These are phyloP conservation scores for Macrostomum cliftonense DNA, from an alignment of 2,888 invertebrate genomes.

Conservation along the genomic window DNA sequence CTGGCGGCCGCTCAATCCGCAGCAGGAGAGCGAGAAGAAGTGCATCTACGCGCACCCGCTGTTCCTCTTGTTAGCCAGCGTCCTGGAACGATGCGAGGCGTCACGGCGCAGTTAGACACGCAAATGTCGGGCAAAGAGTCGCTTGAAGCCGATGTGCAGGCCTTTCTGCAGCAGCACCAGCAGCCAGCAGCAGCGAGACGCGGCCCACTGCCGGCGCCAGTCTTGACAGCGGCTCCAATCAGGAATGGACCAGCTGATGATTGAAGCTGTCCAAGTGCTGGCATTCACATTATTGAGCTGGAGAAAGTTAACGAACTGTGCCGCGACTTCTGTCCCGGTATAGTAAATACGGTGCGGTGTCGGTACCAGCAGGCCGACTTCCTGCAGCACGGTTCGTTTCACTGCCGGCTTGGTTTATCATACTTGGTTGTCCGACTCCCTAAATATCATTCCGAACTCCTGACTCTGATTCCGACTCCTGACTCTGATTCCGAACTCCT, in stretches of 20 bases:
- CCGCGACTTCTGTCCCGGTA: slow-evolving; percentile 78
- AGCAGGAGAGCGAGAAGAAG: slow-evolving; percentile 19
- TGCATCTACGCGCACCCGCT: slow-evolving; percentile 29
- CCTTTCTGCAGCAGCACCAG: slow-evolving; percentile 58
- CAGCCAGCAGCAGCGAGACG: slow-evolving; percentile 65
- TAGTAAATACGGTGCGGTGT: slow-evolving; percentile 47
- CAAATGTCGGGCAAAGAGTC: slow-evolving; percentile 19
- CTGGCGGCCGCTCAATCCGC: slow-evolving; percentile 13
- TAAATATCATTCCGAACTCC: too few species aligned
- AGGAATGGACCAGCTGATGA: slow-evolving; percentile 48
- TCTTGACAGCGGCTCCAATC: slow-evolving; percentile 52
- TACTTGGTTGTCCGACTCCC: too few species aligned
- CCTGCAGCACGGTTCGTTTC: too few species aligned
- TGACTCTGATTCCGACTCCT: too few species aligned
- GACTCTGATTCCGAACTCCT: too few species aligned
- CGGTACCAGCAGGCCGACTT: too few species aligned
- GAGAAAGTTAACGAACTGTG: slow-evolving; percentile 84
- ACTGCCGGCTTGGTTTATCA: too few species aligned
- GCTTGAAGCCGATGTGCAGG: slow-evolving; percentile 44
- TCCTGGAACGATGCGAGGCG: slow-evolving; percentile 36
- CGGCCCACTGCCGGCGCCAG: slow-evolving; percentile 49
- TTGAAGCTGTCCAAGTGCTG: slow-evolving; percentile 68
- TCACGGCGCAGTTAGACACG: slow-evolving; percentile 25
- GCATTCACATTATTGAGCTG: slow-evolving; percentile 72
- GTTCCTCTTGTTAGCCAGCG: slow-evolving; percentile 30